Evolutionary conservation across 2,113 vertebrate genomes (phyloP), one percentile per base, ranked within the genome.

Genomic region (Dipodomys spectabilis): DNA sequence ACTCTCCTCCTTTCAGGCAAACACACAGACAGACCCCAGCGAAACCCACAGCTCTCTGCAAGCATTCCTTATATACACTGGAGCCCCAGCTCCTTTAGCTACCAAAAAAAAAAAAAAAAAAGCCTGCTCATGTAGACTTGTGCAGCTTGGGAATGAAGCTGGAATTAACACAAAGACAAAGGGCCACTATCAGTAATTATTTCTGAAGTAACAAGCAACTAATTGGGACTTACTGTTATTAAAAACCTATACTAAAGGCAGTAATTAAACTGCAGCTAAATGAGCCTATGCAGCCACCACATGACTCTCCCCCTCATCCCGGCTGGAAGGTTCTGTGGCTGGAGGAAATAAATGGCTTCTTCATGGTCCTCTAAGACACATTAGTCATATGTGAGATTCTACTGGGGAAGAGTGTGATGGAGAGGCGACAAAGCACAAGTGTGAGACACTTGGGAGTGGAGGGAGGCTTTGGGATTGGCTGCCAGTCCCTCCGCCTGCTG

Each of bases 131-230:
- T 35, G 81, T 87, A 87, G 71, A 92, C 49, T 39, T 82, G 73
- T 78, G 73, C 72, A 87, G 88, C 65, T 83, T 86, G 88, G 77
- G 78, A 94, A 94, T 35, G 82, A 94, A 88, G 67, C 72, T 20
- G 53, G 74, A 89, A 93, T 69, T 82, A 95, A 81, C 82, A 91
- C 86, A 78, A 90, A 94, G 91, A 96, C 84, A 93, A 97, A 95
- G 88, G 49, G 82, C 57, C 64, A 85, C 1, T 77, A 92, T 68
- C 88, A 64, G 92, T 93, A 92, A 96, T 96, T 95, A 94, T 95
- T 95, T 93, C 95, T 96, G 67, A 97, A 97, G 73, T 86, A 96
- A 95, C 72, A 88, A 94, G 95, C 95, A 95, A 87, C 92, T 96
- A 96, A 97, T 82, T 94, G 82, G 84, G 72, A 96, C 94, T 93